Percentiles rank a stretch among this genome's conserved stretches.
Conservation (phyloP, 2,113 vertebrate genomes). For the Tachycineta bicolor region DNA sequence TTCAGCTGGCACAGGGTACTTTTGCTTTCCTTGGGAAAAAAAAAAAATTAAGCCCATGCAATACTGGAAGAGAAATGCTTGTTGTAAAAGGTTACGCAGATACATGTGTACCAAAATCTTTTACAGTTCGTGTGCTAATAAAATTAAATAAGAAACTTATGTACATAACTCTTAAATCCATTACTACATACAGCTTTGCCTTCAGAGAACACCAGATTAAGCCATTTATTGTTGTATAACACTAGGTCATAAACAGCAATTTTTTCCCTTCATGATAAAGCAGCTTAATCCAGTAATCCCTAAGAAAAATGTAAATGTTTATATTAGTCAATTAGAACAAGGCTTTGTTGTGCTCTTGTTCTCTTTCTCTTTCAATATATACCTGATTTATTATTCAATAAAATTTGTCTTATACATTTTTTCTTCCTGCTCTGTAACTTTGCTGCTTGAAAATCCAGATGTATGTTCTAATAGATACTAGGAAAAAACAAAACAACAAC, state of each 20-base stretch:
- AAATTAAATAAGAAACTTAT: neutral
- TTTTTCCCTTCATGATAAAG: neutral
- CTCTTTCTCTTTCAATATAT: neutral
- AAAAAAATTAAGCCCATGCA: neutral
- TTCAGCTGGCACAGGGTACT: neutral
- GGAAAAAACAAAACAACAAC: no score
- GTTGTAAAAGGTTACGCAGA: neutral
- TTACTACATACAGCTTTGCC: neutral
- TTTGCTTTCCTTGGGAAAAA: neutral
- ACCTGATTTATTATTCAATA: neutral
- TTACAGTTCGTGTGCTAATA: neutral
- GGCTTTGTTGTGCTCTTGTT: neutral
- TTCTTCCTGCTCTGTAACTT: neutral
- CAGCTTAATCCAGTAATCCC: neutral
- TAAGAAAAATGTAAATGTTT: slow-evolving; percentile 1
- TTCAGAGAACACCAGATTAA: neutral
- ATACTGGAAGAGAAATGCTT: neutral
- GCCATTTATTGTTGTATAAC: neutral
- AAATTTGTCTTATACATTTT: neutral
- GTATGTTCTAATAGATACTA: neutral
- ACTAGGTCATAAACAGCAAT: neutral
- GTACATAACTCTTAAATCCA: neutral
- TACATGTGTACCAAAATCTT: neutral
- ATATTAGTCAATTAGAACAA: neutral
- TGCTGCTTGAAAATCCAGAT: neutral